Evolutionary conservation across 2,888 invertebrate genomes (phyloP).

Genomic region (Patella depressa): DNA sequence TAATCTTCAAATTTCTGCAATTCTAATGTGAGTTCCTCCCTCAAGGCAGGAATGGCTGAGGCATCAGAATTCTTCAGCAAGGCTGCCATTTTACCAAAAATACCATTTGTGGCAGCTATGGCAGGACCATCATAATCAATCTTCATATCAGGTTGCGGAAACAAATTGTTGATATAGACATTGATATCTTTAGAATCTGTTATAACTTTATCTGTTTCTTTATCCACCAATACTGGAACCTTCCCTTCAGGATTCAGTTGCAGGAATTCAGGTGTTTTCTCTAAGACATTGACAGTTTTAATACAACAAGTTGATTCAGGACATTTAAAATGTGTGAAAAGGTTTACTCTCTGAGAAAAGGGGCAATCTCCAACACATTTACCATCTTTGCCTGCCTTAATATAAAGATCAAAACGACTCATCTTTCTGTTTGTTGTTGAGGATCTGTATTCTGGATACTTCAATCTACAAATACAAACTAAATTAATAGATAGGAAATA

Average conservation of each 20-base stretch:
- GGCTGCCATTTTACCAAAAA: constrained; percentile 47
- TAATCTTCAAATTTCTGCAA: constrained; percentile 42
- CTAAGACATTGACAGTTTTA: constrained; percentile 36
- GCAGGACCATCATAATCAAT: constrained; percentile 38
- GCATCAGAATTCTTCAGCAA: constrained; percentile 48
- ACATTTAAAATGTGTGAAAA: constrained; percentile 43
- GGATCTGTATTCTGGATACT: too few relatives aligned
- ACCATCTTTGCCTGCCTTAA: constrained; percentile 50
- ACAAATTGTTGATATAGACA: constrained; percentile 37
- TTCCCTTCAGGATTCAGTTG: constrained; percentile 44
- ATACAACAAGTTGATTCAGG: constrained; percentile 33
- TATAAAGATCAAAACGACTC: constrained; percentile 45
- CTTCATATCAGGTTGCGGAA: constrained; percentile 30
- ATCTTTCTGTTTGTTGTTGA: constrained; percentile 1
- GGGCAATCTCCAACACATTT: constrained; percentile 51
- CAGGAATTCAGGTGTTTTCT: constrained; percentile 46
- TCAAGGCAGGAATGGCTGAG: constrained; percentile 31
- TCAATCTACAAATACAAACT: too few relatives aligned
- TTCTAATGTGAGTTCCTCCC: constrained; percentile 38
- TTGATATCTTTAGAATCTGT: constrained; percentile 48
- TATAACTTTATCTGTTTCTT: constrained; percentile 35
- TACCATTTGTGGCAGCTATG: constrained; percentile 33
- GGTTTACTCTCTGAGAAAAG: constrained; percentile 45
- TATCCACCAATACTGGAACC: constrained; percentile 50
- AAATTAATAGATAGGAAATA: too few relatives aligned